phyloP scores from a whole-genome alignment of 2,888 invertebrate genomes.

The Chloromyia formosa region DNA sequence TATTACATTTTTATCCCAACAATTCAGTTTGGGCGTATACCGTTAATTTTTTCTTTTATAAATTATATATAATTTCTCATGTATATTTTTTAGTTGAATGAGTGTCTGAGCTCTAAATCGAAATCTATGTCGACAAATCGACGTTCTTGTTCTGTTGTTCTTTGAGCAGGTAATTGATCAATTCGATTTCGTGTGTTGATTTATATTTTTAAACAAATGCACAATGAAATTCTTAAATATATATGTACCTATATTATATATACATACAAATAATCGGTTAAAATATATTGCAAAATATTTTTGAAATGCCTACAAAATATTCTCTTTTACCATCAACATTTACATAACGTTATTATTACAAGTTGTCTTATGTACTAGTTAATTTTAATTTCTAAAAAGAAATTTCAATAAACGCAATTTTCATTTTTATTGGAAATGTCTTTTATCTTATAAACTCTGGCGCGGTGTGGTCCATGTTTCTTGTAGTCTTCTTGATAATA shows the following conservation, averaged over 20 bases:
- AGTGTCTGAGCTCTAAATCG: conserved; percentile 32
- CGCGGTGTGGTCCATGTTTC: too few species aligned
- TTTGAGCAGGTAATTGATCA: conserved; percentile 38
- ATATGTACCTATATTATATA: background rate
- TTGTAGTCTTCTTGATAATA: too few species aligned
- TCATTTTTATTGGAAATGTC: background rate
- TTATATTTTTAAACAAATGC: conserved; percentile 17
- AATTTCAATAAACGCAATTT: background rate
- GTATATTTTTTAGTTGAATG: conserved; percentile 41
- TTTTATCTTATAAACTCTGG: background rate
- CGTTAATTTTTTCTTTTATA: too few species aligned
- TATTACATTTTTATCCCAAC: conserved; percentile 4
- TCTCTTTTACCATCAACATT: background rate
- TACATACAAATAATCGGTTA: background rate
- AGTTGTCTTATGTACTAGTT: background rate
- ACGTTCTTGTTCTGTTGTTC: conserved; percentile 29
- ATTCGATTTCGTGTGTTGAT: background rate
- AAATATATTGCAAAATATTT: background rate
- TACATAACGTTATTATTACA: background rate
- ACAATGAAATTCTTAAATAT: background rate
- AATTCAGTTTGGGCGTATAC: too few species aligned
- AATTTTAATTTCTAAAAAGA: background rate
- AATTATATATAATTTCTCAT: conserved; percentile 36
- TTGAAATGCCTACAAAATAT: conserved; percentile 12
- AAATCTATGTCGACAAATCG: conserved; percentile 37